Percentiles rank a stretch among this genome's conserved stretches.
These are phyloP conservation scores for Acromyrmex echinatior DNA, from an alignment of 1,140 invertebrate genomes.

Conservation along the genomic window DNA sequence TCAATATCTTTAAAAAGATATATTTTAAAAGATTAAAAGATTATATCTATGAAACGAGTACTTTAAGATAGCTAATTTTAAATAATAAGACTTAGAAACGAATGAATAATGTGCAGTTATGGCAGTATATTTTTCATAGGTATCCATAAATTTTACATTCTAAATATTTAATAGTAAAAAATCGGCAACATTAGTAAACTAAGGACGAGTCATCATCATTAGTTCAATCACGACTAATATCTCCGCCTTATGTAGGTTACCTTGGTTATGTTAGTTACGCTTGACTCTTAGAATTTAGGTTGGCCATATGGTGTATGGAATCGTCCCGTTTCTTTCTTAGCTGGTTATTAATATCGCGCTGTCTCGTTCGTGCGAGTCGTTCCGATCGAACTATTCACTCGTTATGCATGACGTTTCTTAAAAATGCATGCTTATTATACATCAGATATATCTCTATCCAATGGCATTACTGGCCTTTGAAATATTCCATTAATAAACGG, in stretches of 20 bases:
- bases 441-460: not conserved
- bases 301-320: conserved; percentile 78
- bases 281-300: conserved; percentile 78
- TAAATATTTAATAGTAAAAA: not conserved
- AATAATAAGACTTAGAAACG: not conserved
- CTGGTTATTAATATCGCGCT: conserved; percentile 72
- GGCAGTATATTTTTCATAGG: not conserved
- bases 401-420: conserved; percentile 13
- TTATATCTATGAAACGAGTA: not conserved
- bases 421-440: conserved; percentile 21
- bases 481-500: not conserved
- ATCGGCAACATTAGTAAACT: not conserved
- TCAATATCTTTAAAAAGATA: too few species aligned
- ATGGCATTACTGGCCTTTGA: not conserved
- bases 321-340: conserved; percentile 72
- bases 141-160: not conserved
- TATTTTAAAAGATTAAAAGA: too few species aligned
- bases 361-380: conserved; percentile 3
- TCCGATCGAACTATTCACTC: conserved; percentile 55
- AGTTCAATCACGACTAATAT: conserved; percentile 9
- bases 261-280: conserved; percentile 67
- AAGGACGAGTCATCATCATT: conserved; percentile 1
- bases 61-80: not conserved
- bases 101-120: not conserved
- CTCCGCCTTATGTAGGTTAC: conserved; percentile 71